phyloP scores from a whole-genome alignment of 2,888 invertebrate species.

The Cephus sareptanus region DNA sequence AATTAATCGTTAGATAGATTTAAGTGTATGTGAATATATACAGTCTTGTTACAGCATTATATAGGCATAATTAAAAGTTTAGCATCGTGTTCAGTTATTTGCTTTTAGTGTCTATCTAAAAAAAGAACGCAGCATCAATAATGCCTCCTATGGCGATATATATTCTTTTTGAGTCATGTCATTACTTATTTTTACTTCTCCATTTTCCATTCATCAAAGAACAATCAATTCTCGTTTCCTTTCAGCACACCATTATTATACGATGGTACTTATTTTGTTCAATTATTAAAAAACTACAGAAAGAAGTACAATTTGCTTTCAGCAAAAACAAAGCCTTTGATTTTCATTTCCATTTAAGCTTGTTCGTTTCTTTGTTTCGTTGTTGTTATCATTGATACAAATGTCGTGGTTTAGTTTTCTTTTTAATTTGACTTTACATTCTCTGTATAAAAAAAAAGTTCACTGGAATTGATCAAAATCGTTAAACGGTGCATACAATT shows the following conservation, averaged over 20 bases:
- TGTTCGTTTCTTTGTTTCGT: neutral
- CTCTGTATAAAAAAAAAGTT: neutral
- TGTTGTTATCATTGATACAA: neutral
- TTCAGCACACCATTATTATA: neutral
- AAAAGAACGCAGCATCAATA: too few species aligned
- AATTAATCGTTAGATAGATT: neutral
- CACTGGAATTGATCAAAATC: neutral
- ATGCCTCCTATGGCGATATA: neutral
- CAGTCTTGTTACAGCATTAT: constrained; percentile 5
- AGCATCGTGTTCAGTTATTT: neutral
- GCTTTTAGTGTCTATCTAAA: neutral
- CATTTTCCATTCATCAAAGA: neutral
- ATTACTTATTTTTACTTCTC: neutral
- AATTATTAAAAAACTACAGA: neutral
- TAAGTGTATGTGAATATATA: constrained; percentile 1
- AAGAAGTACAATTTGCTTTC: neutral
- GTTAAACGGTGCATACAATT: neutral
- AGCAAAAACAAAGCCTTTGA: neutral
- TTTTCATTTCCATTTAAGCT: neutral
- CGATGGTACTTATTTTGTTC: neutral
- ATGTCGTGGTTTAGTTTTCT: neutral
- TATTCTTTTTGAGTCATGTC: neutral
- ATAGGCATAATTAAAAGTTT: constrained; percentile 1
- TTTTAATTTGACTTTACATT: neutral
- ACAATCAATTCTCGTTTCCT: neutral